Percentiles rank a stretch among this genome's conserved stretches.
These are phyloP conservation scores for Cerceris ruficornis DNA, from an alignment of 2,888 invertebrate genomes.

Conservation along the genomic window DNA sequence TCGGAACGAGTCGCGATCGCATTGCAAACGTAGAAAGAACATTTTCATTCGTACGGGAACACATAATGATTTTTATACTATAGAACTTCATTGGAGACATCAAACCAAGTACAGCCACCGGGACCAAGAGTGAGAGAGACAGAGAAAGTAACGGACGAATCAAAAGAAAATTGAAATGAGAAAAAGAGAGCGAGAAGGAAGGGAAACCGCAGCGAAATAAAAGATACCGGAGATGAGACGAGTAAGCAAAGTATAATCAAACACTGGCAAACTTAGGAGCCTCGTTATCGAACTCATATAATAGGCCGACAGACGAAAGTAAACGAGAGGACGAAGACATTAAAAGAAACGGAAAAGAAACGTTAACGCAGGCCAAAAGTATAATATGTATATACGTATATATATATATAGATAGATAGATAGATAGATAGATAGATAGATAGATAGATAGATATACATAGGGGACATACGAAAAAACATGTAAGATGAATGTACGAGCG, in stretches of 20 bases:
- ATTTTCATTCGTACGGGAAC: too few species aligned
- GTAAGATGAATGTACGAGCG: slow-evolving; percentile 76
- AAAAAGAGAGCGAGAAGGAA: slow-evolving; percentile 1
- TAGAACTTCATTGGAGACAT: neutral
- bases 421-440: slow-evolving; percentile 56
- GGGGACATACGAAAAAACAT: slow-evolving; percentile 74
- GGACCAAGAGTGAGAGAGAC: slow-evolving; percentile 40
- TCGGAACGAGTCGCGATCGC: too few species aligned
- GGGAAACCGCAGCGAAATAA: slow-evolving; percentile 5
- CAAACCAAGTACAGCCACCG: slow-evolving; percentile 43
- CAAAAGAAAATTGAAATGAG: slow-evolving; percentile 12
- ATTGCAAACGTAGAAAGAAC: too few species aligned
- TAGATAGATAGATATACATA: slow-evolving; percentile 58
- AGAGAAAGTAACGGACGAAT: slow-evolving; percentile 2
- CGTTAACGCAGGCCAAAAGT: slow-evolving; percentile 55
- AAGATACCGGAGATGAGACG: slow-evolving; percentile 35
- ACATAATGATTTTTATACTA: too few species aligned
- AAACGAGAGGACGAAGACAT: slow-evolving; percentile 12
- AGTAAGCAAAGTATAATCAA: slow-evolving; percentile 63
- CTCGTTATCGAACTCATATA: slow-evolving; percentile 49
- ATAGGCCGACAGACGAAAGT: slow-evolving; percentile 37
- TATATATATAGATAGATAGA: slow-evolving; percentile 52
- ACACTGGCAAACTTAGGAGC: slow-evolving; percentile 60
- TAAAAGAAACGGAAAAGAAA: slow-evolving; percentile 28
- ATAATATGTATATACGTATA: slow-evolving; percentile 57